Base-by-base conservation (phyloP, 53 echinoderm and acorn worm genomes). In the Holothuria leucospilota region DNA sequence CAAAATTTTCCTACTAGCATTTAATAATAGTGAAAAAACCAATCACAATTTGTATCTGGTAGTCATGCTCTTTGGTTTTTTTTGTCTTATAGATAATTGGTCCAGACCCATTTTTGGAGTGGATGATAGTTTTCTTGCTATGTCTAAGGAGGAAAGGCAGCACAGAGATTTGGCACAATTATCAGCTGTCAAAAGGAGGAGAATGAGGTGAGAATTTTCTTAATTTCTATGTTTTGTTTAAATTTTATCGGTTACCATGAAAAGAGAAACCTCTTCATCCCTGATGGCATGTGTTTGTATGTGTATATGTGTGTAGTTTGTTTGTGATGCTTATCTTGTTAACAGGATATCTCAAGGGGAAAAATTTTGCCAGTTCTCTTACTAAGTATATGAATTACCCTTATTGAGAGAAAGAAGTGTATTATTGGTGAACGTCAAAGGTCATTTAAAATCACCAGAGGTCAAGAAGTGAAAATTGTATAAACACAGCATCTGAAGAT, bases 41-140 rank as follows among this genome's bases (percentile, higher is more conserved):
- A 34, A 2, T 3, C 34, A 34, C 3, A 34, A 34, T 34, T 0
- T 46, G 3, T 46, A 5, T 8, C 46, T 46, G 16, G 18, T 15
- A 56, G 8, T 16, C 18, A 56, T 56, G 18, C 18, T 56, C 56
- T 46, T 46, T 18, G 18, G 13, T 23, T 8, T 51, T 86, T 34
- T 26, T 29, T 82, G 24, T 66, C 51, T 81, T 51, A 13, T 86
- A 97, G 98, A 93, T 86, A 95, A 95, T 70, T 97, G 98, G 98
- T 97, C 98, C 0, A 82, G 98, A 86, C 98, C 98, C 11, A 95
- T 97, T 21, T 97, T 97, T 86, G 98, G 98, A 26, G 98, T 97
- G 8, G 98, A 97, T 82, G 90, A 95, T 25, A 95, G 95, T 85
- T 97, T 97, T 82, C 89, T 93, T 30, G 91, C 98, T 60, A 95